phyloP scores from a whole-genome alignment of 2,888 invertebrate genomes.

The Caenorhabditis uteleia region DNA sequence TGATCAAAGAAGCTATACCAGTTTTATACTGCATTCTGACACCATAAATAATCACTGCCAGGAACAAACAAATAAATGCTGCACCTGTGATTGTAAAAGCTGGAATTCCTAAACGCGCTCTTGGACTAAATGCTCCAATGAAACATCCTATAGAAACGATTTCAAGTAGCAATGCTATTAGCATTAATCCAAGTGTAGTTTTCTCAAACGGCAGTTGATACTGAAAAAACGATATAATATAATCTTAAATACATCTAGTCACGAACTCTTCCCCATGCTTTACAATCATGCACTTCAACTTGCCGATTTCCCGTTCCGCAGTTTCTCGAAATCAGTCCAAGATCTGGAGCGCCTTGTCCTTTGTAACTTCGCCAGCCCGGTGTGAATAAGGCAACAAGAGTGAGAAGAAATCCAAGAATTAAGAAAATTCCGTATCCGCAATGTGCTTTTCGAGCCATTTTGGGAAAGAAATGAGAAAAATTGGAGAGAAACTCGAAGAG shows the following conservation, averaged over 20 bases:
- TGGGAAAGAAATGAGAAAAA: too few species aligned
- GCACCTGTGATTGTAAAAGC: slow-evolving; percentile 28
- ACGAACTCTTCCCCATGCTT: slow-evolving; percentile 47
- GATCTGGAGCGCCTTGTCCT: slow-evolving; percentile 46
- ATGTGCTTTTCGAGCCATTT: slow-evolving; percentile 24
- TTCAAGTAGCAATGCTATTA: slow-evolving; percentile 48
- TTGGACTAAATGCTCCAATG: slow-evolving; percentile 25
- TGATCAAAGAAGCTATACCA: slow-evolving; percentile 11
- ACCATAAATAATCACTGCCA: slow-evolving; percentile 49
- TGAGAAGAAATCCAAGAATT: slow-evolving; percentile 50
- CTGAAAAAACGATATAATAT: slow-evolving; percentile 3
- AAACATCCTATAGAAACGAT: slow-evolving; percentile 32
- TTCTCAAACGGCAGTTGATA: slow-evolving; percentile 45
- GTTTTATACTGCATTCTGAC: slow-evolving; percentile 44
- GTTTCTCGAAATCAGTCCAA: slow-evolving; percentile 55
- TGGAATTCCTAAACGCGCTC: slow-evolving; percentile 35
- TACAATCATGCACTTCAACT: slow-evolving; percentile 49
- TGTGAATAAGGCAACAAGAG: slow-evolving; percentile 56
- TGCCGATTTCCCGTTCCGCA: slow-evolving; percentile 52
- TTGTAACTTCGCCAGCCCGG: slow-evolving; percentile 62
- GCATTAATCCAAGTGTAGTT: slow-evolving; percentile 47
- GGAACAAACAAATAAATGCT: slow-evolving; percentile 41
- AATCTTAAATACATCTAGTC: neutral
- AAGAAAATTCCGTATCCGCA: slow-evolving; percentile 44
- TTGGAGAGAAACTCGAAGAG: too few species aligned